Evolutionary conservation across 2,797 vertebrate genomes (phyloP).

Genomic region (Crenichthys baileyi): DNA sequence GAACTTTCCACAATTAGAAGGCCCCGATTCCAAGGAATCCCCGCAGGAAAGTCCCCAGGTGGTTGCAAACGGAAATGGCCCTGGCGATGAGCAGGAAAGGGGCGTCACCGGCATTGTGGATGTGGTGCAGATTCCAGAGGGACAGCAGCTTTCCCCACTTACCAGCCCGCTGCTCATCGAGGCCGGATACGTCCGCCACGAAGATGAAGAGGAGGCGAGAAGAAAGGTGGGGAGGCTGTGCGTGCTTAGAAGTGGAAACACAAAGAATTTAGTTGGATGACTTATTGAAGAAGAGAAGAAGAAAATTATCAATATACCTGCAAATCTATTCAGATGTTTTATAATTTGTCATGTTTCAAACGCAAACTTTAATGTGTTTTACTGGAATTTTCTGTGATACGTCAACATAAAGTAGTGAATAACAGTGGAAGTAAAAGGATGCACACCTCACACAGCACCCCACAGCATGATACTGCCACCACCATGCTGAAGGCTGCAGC

Average conservation of each 20-base stretch:
- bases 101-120: slow-evolving; percentile 61
- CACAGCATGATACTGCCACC: neutral
- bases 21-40: slow-evolving; percentile 87
- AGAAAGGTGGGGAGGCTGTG: slow-evolving; percentile 86
- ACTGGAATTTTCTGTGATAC: too few species aligned
- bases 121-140: slow-evolving; percentile 85
- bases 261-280: neutral
- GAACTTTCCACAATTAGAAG: slow-evolving; percentile 69
- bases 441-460: too few species aligned
- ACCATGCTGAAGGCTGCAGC: neutral
- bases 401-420: too few species aligned
- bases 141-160: slow-evolving; percentile 88
- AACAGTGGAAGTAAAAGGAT: too few species aligned
- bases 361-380: too few species aligned
- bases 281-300: neutral
- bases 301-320: neutral
- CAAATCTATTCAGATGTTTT: neutral
- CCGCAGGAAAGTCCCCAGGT: slow-evolving; percentile 70
- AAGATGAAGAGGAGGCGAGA: slow-evolving; percentile 93
- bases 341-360: too few species aligned
- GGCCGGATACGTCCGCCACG: slow-evolving; percentile 84
- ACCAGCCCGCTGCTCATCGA: slow-evolving; percentile 93
- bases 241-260: neutral
- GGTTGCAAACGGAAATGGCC: slow-evolving; percentile 54
- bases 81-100: slow-evolving; percentile 66